These are phyloP conservation scores for Escarpia spicata DNA, from an alignment of 2,888 invertebrate genomes.

Conservation along the genomic window DNA sequence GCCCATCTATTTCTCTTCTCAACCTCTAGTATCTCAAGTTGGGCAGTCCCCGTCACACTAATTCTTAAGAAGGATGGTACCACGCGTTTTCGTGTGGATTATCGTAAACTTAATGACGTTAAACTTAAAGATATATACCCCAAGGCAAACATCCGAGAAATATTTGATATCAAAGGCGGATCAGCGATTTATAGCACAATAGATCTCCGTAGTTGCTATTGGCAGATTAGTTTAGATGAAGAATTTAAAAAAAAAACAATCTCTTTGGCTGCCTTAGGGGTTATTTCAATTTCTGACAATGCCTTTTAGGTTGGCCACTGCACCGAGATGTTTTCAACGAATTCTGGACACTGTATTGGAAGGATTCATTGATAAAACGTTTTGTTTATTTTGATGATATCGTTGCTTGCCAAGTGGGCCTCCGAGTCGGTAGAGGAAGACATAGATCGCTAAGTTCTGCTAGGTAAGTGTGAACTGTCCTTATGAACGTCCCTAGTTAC, in stretches of 20 bases:
- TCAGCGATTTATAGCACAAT: conserved; percentile 7
- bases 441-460: neutral
- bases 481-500: neutral
- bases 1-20: conserved; percentile 24
- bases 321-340: conserved; percentile 28
- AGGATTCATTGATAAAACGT: conserved; percentile 13
- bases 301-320: conserved; percentile 32
- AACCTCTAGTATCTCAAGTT: no score
- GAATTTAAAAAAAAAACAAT: conserved; percentile 28
- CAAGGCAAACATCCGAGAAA: conserved; percentile 27
- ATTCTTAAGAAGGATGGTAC: conserved; percentile 32
- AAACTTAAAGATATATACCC: conserved; percentile 28
- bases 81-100: conserved; percentile 33
- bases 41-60: conserved; percentile 29
- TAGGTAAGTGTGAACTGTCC: neutral
- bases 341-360: conserved; percentile 25
- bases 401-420: neutral
- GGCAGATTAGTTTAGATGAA: conserved; percentile 24
- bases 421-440: neutral
- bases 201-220: conserved; percentile 30
- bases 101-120: conserved; percentile 29
- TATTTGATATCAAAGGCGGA: conserved; percentile 29
- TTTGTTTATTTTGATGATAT: conserved; percentile 25
- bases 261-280: conserved; percentile 30
- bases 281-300: conserved; percentile 28